Evolutionary conservation across 2,888 invertebrate species (phyloP).

Genomic region (Syrista parreyssii): DNA sequence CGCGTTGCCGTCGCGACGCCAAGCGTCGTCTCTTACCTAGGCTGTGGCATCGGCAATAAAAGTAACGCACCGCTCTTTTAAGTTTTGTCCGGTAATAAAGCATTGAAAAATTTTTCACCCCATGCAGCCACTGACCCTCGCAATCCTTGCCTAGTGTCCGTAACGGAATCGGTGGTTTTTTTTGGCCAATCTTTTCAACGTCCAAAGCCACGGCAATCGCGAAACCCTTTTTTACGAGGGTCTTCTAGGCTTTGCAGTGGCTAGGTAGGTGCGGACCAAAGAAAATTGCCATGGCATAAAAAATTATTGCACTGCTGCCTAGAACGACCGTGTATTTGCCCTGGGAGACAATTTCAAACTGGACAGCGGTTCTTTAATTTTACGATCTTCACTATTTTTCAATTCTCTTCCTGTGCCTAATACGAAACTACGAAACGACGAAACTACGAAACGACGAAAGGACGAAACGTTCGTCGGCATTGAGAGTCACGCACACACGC

Average conservation of each 20-base stretch:
- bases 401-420: background rate
- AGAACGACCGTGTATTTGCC: background rate
- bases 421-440: background rate
- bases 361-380: background rate
- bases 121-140: background rate
- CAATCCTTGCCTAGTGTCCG: constrained; percentile 54
- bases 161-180: constrained; percentile 54
- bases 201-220: constrained; percentile 1
- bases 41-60: background rate
- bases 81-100: background rate
- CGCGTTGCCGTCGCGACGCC: background rate
- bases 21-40: background rate
- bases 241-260: constrained; percentile 13
- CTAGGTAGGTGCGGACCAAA: constrained; percentile 12
- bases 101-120: background rate
- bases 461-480: background rate
- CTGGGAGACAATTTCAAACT: background rate
- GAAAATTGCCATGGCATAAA: constrained; percentile 28
- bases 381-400: background rate
- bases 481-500: background rate
- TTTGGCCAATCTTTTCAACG: constrained; percentile 28
- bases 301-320: constrained; percentile 20
- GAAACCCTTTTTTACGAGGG: constrained; percentile 27
- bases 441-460: too few relatives aligned
- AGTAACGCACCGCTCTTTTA: background rate